phyloP scores from a whole-genome alignment of 2,888 invertebrate species.

The Iselma pallidipennis region DNA sequence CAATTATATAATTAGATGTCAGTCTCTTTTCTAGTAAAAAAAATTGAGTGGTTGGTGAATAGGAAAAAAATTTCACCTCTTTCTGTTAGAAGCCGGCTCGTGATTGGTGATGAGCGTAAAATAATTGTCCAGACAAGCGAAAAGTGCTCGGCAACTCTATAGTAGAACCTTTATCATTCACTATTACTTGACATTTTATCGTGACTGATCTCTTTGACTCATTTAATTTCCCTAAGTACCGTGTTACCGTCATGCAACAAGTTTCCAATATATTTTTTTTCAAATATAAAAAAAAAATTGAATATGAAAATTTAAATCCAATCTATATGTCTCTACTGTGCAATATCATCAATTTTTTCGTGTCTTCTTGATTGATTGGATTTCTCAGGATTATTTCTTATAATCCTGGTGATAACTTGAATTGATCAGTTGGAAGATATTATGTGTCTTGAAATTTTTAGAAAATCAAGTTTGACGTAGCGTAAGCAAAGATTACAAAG shows the following conservation, averaged over 20 bases:
- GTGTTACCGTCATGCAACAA: not conserved
- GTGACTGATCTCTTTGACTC: constrained; percentile 1
- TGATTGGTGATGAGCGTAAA: constrained; percentile 18
- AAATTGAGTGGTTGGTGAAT: not conserved
- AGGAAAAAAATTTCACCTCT: constrained; percentile 9
- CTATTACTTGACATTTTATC: constrained; percentile 2
- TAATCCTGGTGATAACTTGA: not conserved
- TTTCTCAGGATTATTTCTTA: not conserved
- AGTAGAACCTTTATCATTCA: not conserved
- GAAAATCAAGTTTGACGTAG: constrained; percentile 24
- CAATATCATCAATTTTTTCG: not conserved
- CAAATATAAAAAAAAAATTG: not conserved
- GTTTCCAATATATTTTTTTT: not conserved
- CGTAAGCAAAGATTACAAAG: constrained; percentile 30
- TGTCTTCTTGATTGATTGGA: not conserved
- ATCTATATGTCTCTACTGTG: not conserved
- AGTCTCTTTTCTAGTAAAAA: not conserved
- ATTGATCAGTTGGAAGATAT: no score
- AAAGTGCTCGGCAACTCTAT: constrained; percentile 1
- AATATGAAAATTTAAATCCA: not conserved
- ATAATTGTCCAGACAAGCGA: constrained; percentile 11
- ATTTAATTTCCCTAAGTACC: not conserved
- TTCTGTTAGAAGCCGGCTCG: constrained; percentile 4
- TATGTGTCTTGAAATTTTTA: constrained; percentile 9
- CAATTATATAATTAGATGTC: constrained; percentile 17